These are phyloP conservation scores for Cosmopolites sordidus DNA, from an alignment of 2,888 invertebrate species.

Conservation along the genomic window DNA sequence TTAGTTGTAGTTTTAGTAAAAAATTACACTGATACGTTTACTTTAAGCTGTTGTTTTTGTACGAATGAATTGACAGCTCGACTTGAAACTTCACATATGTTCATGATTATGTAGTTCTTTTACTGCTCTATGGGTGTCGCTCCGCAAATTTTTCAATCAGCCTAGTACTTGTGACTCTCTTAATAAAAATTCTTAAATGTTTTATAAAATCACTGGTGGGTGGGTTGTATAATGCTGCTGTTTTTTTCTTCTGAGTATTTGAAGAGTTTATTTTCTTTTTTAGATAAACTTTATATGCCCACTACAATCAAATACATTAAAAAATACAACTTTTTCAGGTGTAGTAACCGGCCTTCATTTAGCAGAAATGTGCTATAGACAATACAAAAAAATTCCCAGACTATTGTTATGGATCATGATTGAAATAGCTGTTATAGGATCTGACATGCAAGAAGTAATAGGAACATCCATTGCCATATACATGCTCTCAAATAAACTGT, in stretches of 20 bases:
- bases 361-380: conserved; percentile 72
- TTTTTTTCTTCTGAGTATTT: too few relatives aligned
- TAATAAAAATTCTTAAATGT: background rate
- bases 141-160: too few relatives aligned
- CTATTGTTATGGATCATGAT: conserved; percentile 83
- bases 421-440: conserved; percentile 86
- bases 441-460: conserved; percentile 89
- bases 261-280: too few relatives aligned
- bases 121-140: too few relatives aligned
- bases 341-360: conserved; percentile 79
- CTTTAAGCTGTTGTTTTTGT: too few relatives aligned
- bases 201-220: background rate
- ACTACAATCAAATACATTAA: too few relatives aligned
- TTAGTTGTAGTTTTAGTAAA: too few relatives aligned
- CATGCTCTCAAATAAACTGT: conserved; percentile 72
- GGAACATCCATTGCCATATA: conserved; percentile 85
- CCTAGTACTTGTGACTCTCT: background rate
- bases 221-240: background rate
- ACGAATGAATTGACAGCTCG: too few relatives aligned
- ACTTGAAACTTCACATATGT: too few relatives aligned
- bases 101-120: too few relatives aligned
- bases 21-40: too few relatives aligned
- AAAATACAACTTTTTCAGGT: conserved; percentile 30
- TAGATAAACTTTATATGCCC: too few relatives aligned
- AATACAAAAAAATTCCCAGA: conserved; percentile 71